phyloP scores from a whole-genome alignment of 2,888 invertebrate genomes.

The Drosophila mayaguana region DNA sequence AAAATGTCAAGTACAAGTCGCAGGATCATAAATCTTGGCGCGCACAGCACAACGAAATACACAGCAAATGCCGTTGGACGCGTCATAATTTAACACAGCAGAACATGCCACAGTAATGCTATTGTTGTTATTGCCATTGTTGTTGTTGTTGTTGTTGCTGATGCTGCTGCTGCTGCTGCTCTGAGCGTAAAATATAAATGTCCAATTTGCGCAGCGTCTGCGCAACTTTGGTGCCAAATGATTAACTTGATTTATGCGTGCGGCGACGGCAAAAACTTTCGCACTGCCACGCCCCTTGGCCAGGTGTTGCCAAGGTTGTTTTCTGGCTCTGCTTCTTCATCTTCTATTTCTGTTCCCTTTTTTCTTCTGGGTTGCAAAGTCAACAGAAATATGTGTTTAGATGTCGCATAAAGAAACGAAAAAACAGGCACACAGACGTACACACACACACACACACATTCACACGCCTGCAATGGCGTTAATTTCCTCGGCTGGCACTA shows the following conservation, averaged over 20 bases:
- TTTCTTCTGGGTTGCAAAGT: slow-evolving; percentile 7
- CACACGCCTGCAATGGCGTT: slow-evolving; percentile 61
- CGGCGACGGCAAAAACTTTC: slow-evolving; percentile 69
- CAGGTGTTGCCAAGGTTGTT: slow-evolving; percentile 36
- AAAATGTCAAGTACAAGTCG: slow-evolving; percentile 73
- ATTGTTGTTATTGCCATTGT: slow-evolving; percentile 28
- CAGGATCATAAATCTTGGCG: slow-evolving; percentile 71
- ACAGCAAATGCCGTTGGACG: slow-evolving; percentile 45
- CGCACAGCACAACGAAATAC: slow-evolving; percentile 35
- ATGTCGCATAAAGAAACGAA: slow-evolving; percentile 38
- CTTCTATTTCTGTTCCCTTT: too few species aligned
- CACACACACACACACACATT: slow-evolving; percentile 39
- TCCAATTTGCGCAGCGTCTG: slow-evolving; percentile 77
- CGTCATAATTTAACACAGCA: slow-evolving; percentile 64
- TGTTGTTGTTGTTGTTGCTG: slow-evolving; percentile 35
- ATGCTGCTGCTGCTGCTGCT: slow-evolving; percentile 35
- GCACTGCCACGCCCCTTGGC: slow-evolving; percentile 32
- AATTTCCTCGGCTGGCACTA: slow-evolving; percentile 68
- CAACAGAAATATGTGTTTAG: slow-evolving; percentile 35
- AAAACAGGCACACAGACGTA: not conserved
- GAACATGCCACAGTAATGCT: slow-evolving; percentile 46
- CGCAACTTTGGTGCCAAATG: slow-evolving; percentile 66
- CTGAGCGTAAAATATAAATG: slow-evolving; percentile 73
- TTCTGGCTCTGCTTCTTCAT: not conserved
- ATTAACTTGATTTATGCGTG: slow-evolving; percentile 82